Percentiles rank a stretch among this genome's conserved stretches.
Conservation (phyloP, 1,140 invertebrate genomes). For the Drosophila lacteicornis region DNA sequence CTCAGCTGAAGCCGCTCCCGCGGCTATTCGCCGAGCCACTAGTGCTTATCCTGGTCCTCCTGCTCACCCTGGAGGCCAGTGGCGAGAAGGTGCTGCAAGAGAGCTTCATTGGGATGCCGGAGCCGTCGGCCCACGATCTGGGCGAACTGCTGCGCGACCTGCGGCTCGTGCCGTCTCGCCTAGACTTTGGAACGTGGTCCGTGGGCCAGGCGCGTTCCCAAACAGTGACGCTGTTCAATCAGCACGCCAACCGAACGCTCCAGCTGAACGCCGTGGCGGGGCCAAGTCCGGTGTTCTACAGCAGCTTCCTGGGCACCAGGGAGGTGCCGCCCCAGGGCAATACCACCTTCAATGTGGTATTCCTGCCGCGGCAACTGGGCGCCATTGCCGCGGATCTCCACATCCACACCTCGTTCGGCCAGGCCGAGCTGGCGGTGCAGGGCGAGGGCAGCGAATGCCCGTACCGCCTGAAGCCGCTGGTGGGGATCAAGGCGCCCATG, state of each 20-base stretch:
- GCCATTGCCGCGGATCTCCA: constrained; percentile 94
- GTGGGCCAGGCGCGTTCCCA: constrained; percentile 93
- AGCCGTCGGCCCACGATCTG: constrained; percentile 56
- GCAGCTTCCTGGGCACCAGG: constrained; percentile 96
- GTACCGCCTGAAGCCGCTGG: constrained; percentile 94
- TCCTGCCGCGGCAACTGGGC: constrained; percentile 95
- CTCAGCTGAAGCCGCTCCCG: constrained; percentile 12
- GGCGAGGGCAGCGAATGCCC: constrained; percentile 94
- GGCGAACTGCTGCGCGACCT: constrained; percentile 69
- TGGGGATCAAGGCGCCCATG: constrained; percentile 95
- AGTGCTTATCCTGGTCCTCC: constrained; percentile 24
- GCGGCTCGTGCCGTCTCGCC: constrained; percentile 71
- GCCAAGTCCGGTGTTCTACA: constrained; percentile 94
- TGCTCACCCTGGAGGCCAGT: constrained; percentile 14
- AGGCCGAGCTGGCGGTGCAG: constrained; percentile 91
- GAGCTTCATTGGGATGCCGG: constrained; percentile 52
- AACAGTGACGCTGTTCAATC: constrained; percentile 92
- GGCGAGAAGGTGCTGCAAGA: constrained; percentile 60
- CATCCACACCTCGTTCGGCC: constrained; percentile 96
- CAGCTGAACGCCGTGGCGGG: constrained; percentile 95
- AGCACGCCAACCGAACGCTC: constrained; percentile 89
- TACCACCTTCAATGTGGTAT: constrained; percentile 97
- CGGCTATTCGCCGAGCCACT: constrained; percentile 23
- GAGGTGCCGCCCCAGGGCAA: constrained; percentile 95
- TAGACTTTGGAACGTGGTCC: constrained; percentile 87